phyloP scores from a whole-genome alignment of 2,888 invertebrate species.

The Phrixothrix hirtus region DNA sequence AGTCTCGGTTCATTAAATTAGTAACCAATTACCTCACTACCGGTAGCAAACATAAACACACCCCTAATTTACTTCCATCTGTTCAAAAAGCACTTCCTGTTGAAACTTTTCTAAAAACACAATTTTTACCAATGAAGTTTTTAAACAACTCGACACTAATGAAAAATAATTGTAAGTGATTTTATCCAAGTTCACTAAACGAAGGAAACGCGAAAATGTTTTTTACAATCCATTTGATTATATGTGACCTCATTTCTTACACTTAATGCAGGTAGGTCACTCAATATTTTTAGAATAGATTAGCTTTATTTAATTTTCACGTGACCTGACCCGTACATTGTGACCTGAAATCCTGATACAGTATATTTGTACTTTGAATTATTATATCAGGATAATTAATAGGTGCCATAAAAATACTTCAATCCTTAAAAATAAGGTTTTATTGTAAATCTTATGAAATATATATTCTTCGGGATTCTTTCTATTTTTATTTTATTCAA shows the following conservation, averaged over 20 bases:
- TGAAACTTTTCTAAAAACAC: constrained; percentile 2
- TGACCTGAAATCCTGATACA: constrained; percentile 26
- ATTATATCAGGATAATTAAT: constrained; percentile 4
- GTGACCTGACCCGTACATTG: constrained; percentile 27
- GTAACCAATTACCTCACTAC: constrained; percentile 25
- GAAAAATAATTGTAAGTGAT: no score
- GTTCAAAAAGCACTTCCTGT: constrained; percentile 16
- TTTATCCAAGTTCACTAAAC: no score
- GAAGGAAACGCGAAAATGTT: no score
- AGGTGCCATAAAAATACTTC: constrained; percentile 2
- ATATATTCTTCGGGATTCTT: not conserved
- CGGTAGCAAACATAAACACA: constrained; percentile 25
- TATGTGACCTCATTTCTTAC: constrained; percentile 37
- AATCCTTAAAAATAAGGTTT: not conserved
- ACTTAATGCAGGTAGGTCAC: constrained; percentile 40
- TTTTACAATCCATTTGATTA: no score
- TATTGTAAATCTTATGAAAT: not conserved
- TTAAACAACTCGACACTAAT: no score
- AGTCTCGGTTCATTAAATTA: constrained; percentile 27
- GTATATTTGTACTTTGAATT: constrained; percentile 11
- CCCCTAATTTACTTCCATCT: constrained; percentile 28
- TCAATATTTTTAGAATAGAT: constrained; percentile 39
- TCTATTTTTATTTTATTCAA: not conserved
- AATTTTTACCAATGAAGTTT: no score
- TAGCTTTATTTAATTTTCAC: constrained; percentile 32